Conservation (phyloP, 2,113 vertebrate genomes). For the Oryzias javanicus region DNA sequence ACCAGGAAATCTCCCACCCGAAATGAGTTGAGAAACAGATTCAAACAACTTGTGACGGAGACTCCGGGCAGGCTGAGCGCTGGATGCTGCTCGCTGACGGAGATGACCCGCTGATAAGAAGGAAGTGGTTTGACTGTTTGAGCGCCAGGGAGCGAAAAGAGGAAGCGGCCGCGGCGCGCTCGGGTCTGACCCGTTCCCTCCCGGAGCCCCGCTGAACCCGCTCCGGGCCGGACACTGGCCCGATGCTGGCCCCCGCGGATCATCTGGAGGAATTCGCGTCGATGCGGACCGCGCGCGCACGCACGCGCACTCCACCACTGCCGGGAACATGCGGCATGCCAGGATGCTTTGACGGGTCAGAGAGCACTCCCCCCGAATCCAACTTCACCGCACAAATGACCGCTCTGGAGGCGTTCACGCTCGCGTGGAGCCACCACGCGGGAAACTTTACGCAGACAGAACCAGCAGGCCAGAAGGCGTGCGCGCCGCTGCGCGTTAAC, state of each 20-base stretch:
- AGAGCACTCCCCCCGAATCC: background rate
- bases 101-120: background rate
- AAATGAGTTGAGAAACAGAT: too few relatives aligned
- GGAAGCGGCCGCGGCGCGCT: constrained; percentile 4
- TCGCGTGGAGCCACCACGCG: too few relatives aligned
- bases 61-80: too few relatives aligned
- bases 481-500: too few relatives aligned
- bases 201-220: too few relatives aligned
- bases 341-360: background rate
- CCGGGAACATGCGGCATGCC: background rate
- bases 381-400: too few relatives aligned
- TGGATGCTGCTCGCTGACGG: too few relatives aligned
- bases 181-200: constrained; percentile 27
- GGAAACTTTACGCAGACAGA: too few relatives aligned
- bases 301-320: background rate
- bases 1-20: too few relatives aligned
- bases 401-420: too few relatives aligned
- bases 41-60: too few relatives aligned
- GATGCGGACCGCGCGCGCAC: background rate
- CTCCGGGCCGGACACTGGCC: background rate
- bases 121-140: constrained; percentile 30
- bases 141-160: background rate
- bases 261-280: background rate
- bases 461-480: too few relatives aligned
- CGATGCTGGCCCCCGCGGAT: background rate